Percentiles rank a stretch among this genome's conserved stretches.
Conservation (phyloP, 2,113 vertebrate species). For the Gobius niger region DNA sequence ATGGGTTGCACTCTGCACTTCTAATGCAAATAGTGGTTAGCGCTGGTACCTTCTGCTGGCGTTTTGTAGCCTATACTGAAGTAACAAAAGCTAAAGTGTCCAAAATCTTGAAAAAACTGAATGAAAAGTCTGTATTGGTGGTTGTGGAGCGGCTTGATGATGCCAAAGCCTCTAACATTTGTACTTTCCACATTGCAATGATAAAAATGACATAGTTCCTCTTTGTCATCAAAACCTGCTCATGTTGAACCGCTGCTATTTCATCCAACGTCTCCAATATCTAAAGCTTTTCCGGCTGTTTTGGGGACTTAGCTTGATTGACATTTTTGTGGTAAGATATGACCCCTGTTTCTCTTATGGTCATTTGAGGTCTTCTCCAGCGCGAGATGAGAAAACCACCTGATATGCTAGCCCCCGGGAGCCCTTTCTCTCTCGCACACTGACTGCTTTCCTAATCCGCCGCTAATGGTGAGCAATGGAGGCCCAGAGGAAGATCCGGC, state of each 20-base stretch:
- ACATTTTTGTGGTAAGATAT: conserved; percentile 21
- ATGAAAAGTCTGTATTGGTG: no score
- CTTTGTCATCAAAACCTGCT: conserved; percentile 10
- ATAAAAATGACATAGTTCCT: neutral
- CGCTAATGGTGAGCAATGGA: conserved; percentile 76
- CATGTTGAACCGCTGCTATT: conserved; percentile 5
- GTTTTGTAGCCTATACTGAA: no score
- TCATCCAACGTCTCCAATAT: conserved; percentile 1
- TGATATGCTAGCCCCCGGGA: conserved; percentile 51
- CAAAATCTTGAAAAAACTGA: no score
- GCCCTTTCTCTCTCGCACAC: conserved; percentile 48
- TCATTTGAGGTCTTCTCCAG: conserved; percentile 33
- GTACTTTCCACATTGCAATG: neutral
- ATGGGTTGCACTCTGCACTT: no score
- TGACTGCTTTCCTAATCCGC: conserved; percentile 71
- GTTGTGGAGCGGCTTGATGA: no score
- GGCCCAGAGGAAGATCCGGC: conserved; percentile 68
- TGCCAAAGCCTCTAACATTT: no score
- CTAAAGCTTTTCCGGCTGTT: conserved; percentile 9
- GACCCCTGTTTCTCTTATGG: conserved; percentile 22
- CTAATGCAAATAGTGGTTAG: no score
- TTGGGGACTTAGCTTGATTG: conserved; percentile 15
- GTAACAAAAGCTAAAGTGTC: no score
- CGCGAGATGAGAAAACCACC: conserved; percentile 54
- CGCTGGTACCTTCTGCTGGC: no score